Percentiles rank a stretch among this genome's conserved stretches.
Conservation (phyloP, 2,113 vertebrate species). For the Piprites chloris region DNA sequence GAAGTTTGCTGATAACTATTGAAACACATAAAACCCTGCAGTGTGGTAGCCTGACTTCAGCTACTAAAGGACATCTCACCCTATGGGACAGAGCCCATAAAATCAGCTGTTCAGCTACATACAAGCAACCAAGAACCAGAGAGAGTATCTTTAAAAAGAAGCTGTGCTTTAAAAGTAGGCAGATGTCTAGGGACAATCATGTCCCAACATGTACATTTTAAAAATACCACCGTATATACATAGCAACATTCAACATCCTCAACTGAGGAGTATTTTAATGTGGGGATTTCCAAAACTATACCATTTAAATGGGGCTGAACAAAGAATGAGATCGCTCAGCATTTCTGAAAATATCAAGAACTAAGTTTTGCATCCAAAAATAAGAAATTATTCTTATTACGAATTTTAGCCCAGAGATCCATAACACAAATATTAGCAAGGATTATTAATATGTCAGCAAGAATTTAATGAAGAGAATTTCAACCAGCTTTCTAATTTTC, state of each 20-base stretch:
- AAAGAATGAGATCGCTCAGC: constrained; percentile 34
- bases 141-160: background rate
- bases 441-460: constrained; percentile 54
- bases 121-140: background rate
- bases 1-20: background rate
- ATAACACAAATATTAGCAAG: background rate
- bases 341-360: constrained; percentile 26
- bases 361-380: constrained; percentile 29
- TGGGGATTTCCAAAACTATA: background rate
- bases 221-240: background rate
- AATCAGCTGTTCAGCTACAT: background rate
- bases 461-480: constrained; percentile 47
- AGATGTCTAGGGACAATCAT: background rate
- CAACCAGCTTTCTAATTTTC: constrained; percentile 45
- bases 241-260: background rate
- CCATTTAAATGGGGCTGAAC: background rate
- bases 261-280: background rate
- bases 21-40: background rate
- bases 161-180: background rate
- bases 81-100: background rate
- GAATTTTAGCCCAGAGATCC: background rate
- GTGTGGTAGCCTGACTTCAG: background rate
- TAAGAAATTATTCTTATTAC: background rate
- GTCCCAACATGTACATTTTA: background rate
- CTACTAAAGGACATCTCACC: background rate